Conservation (phyloP, 2,888 invertebrate genomes). For the Tachystola acroxantha region DNA sequence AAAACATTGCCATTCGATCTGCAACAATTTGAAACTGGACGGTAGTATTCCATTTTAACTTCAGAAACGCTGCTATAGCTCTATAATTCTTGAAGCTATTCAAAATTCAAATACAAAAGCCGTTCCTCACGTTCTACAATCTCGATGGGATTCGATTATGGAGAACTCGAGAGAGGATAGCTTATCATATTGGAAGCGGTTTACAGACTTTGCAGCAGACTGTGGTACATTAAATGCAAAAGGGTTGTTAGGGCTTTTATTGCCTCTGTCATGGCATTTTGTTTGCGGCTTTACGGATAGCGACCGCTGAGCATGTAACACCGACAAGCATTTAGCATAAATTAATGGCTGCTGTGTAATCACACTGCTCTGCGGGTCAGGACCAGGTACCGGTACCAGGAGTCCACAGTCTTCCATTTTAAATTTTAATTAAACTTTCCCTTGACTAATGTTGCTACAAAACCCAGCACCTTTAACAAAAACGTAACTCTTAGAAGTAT, state of each 20-base stretch:
- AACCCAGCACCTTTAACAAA: constrained; percentile 35
- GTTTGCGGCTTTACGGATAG: constrained; percentile 13
- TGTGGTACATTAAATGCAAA: too few relatives aligned
- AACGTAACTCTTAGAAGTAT: constrained; percentile 13
- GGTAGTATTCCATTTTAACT: too few relatives aligned
- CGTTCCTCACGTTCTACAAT: not conserved
- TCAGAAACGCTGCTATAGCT: too few relatives aligned
- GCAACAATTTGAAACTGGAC: too few relatives aligned
- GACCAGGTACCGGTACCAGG: constrained; percentile 30
- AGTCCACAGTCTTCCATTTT: constrained; percentile 31
- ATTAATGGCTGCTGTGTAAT: constrained; percentile 32
- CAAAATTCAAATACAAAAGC: not conserved
- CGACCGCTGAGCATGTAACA: not conserved
- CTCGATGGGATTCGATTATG: not conserved
- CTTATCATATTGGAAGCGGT: not conserved
- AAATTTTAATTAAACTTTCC: constrained; percentile 45
- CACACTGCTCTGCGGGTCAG: constrained; percentile 35
- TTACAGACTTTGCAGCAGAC: too few relatives aligned
- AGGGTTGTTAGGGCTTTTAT: not conserved
- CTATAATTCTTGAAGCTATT: too few relatives aligned
- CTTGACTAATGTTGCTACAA: constrained; percentile 29
- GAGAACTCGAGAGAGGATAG: too few relatives aligned
- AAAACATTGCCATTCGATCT: too few relatives aligned
- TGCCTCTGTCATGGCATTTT: constrained; percentile 12
- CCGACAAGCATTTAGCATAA: constrained; percentile 28